These are phyloP conservation scores for Caenorhabditis sp. DNA, from an alignment of 2,888 invertebrate species.

Conservation along the genomic window DNA sequence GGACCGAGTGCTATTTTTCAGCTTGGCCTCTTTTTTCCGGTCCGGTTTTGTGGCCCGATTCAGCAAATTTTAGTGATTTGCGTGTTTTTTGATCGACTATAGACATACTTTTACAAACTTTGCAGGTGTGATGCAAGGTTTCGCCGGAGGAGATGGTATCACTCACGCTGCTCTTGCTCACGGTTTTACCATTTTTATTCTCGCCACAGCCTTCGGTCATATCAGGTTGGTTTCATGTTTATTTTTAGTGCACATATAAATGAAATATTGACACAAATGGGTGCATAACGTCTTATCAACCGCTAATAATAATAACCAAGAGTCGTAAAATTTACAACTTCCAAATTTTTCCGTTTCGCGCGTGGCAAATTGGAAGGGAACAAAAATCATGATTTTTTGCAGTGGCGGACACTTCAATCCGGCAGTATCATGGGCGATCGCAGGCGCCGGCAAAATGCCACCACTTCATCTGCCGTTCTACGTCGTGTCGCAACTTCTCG, in stretches of 20 bases:
- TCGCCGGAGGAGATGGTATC: constrained; percentile 35
- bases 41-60: too few relatives aligned
- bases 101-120: too few relatives aligned
- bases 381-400: constrained; percentile 6
- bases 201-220: constrained; percentile 59
- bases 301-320: background rate
- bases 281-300: background rate
- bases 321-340: background rate
- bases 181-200: constrained; percentile 60
- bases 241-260: background rate
- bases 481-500: constrained; percentile 70
- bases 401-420: constrained; percentile 73
- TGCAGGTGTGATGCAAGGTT: constrained; percentile 55
- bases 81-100: too few relatives aligned
- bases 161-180: constrained; percentile 59
- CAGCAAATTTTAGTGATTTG: too few relatives aligned
- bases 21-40: too few relatives aligned
- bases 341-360: background rate
- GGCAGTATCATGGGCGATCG: constrained; percentile 71
- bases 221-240: constrained; percentile 48
- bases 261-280: background rate
- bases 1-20: too few relatives aligned
- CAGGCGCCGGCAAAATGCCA: constrained; percentile 66
- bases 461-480: constrained; percentile 67
- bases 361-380: background rate